Evolutionary conservation across 2,888 invertebrate species (phyloP).

Genomic region (Polydrusus tereticollis): DNA sequence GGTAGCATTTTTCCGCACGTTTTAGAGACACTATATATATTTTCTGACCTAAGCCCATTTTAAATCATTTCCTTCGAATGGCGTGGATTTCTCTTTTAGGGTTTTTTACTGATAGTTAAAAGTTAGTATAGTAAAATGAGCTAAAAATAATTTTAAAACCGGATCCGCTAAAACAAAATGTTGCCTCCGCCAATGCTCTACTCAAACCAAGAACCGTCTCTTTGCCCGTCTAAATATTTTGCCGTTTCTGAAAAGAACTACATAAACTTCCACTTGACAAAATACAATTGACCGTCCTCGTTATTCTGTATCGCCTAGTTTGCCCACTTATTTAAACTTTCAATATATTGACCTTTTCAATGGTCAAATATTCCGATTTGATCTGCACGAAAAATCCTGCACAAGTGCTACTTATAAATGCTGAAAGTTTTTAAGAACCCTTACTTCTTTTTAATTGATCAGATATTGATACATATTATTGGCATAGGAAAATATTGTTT

Average conservation of each 20-base stretch:
- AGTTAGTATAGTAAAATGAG: no score
- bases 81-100: no score
- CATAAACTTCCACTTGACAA: conserved; percentile 64
- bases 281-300: conserved; percentile 63
- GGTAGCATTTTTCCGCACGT: no score
- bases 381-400: not conserved
- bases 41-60: no score
- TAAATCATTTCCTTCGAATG: no score
- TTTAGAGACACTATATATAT: no score
- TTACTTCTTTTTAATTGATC: no score
- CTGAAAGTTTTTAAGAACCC: no score
- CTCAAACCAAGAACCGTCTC: not conserved
- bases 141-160: no score
- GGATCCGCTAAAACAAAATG: not conserved
- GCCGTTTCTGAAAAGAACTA: conserved; percentile 36
- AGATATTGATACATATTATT: no score
- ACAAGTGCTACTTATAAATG: not conserved
- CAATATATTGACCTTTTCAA: conserved; percentile 55
- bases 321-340: conserved; percentile 60
- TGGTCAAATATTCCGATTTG: conserved; percentile 19
- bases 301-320: conserved; percentile 65
- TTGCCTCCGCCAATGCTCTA: not conserved
- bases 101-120: no score
- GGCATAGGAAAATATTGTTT: no score
- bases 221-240: conserved; percentile 37